phyloP scores from a whole-genome alignment of 2,888 invertebrate species.

The Xanthia icteritia region DNA sequence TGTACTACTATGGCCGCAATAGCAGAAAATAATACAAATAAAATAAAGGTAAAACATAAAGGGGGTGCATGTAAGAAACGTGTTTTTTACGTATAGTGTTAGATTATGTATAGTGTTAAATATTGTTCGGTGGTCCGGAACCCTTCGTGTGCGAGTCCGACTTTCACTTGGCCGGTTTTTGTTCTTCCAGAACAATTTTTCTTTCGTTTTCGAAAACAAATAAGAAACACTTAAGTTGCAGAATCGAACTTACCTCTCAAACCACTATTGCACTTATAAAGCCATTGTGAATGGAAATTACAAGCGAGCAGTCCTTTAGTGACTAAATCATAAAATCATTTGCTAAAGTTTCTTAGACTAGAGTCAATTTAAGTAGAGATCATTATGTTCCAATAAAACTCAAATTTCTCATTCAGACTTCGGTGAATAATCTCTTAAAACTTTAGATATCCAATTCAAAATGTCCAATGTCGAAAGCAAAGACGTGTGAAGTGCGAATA shows the following conservation, averaged over 20 bases:
- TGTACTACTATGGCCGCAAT: too few relatives aligned
- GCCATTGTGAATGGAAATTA: background rate
- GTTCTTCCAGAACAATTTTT: background rate
- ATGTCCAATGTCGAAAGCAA: constrained; percentile 26
- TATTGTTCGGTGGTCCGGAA: too few relatives aligned
- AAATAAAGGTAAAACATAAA: too few relatives aligned
- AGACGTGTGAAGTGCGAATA: constrained; percentile 45
- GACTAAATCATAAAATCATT: constrained; percentile 31
- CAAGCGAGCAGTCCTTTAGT: background rate
- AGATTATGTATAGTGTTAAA: too few relatives aligned
- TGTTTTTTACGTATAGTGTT: too few relatives aligned
- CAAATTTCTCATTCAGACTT: constrained; percentile 30
- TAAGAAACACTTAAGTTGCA: background rate
- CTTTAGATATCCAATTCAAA: constrained; percentile 31
- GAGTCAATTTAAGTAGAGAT: constrained; percentile 23
- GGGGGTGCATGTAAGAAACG: too few relatives aligned
- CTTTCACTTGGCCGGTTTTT: too few relatives aligned
- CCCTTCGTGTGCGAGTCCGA: too few relatives aligned
- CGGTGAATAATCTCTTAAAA: constrained; percentile 24
- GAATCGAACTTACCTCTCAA: background rate
- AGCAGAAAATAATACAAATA: too few relatives aligned
- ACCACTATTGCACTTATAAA: background rate
- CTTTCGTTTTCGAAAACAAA: background rate
- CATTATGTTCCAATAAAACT: constrained; percentile 40
- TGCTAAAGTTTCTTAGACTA: constrained; percentile 15